phyloP scores from a whole-genome alignment of 2,797 vertebrate species.

The Xerus rutilus region DNA sequence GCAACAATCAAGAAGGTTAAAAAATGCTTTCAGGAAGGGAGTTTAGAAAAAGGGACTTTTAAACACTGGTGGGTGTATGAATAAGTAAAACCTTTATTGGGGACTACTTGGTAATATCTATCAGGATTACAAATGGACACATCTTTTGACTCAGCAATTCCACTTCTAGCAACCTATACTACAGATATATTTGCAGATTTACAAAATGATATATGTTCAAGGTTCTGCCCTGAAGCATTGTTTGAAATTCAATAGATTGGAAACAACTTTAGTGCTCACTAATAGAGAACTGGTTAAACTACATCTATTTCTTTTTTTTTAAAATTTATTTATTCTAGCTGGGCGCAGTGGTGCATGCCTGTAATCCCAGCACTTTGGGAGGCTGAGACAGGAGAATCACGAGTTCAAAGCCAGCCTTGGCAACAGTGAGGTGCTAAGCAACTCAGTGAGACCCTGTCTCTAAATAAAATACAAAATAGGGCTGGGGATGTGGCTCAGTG shows the following conservation, averaged over 20 bases:
- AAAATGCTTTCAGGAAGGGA: neutral
- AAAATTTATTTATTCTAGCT: too few species aligned
- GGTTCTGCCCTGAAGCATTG: neutral
- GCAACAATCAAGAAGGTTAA: constrained; percentile 45
- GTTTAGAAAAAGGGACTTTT: neutral
- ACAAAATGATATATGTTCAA: constrained; percentile 4
- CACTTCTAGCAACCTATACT: constrained; percentile 32
- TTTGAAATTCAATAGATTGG: constrained; percentile 48
- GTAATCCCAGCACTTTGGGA: too few species aligned
- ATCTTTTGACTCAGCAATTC: constrained; percentile 44
- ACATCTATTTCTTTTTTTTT: neutral
- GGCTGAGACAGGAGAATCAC: too few species aligned
- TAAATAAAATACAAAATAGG: too few species aligned
- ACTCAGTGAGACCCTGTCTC: too few species aligned
- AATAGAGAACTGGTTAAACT: constrained; percentile 2
- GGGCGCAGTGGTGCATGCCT: too few species aligned
- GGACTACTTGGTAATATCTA: neutral
- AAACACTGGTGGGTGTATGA: neutral
- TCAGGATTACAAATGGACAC: constrained; percentile 8
- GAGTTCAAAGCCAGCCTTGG: too few species aligned
- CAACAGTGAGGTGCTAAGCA: too few species aligned
- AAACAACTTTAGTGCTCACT: neutral
- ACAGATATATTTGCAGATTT: constrained; percentile 2
- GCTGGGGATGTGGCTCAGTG: too few species aligned
- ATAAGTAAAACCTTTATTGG: neutral